phyloP scores from a whole-genome alignment of 2,797 vertebrate genomes.

The Xenentodon cancila region DNA sequence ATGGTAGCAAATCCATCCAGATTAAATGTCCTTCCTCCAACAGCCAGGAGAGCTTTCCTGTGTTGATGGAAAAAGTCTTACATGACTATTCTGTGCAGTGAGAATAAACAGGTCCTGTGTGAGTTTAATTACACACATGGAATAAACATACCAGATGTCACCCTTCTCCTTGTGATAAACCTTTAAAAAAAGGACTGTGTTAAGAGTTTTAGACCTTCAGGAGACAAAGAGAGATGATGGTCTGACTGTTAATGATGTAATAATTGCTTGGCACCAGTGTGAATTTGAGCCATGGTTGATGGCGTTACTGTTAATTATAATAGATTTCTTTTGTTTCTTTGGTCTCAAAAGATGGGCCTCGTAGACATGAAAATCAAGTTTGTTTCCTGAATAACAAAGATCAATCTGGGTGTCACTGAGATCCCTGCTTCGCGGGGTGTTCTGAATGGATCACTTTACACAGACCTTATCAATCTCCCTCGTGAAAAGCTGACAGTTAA shows the following conservation, averaged over 20 bases:
- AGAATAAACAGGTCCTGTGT: neutral
- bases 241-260: slow-evolving; percentile 37
- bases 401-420: neutral
- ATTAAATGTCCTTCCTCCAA: slow-evolving; percentile 36
- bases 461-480: slow-evolving; percentile 11
- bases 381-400: slow-evolving; percentile 10
- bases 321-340: slow-evolving; percentile 2
- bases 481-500: slow-evolving; percentile 17
- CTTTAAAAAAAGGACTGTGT: slow-evolving; percentile 50
- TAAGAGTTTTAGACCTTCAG: slow-evolving; percentile 38
- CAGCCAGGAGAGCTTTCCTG: no score
- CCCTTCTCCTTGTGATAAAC: slow-evolving; percentile 55
- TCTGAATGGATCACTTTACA: slow-evolving; percentile 16
- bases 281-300: slow-evolving; percentile 19
- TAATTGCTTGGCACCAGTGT: slow-evolving; percentile 15
- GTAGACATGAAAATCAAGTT: slow-evolving; percentile 5
- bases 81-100: slow-evolving; percentile 11
- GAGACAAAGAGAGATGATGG: slow-evolving; percentile 32
- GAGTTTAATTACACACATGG: slow-evolving; percentile 59
- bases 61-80: slow-evolving; percentile 13
- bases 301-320: slow-evolving; percentile 7
- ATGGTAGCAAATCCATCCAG: slow-evolving; percentile 41
- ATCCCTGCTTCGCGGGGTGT: neutral
- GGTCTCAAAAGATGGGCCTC: slow-evolving; percentile 2
- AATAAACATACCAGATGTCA: slow-evolving; percentile 48